Base-by-base conservation (phyloP, 2,113 vertebrate species). In the Terrapene triunguis region DNA sequence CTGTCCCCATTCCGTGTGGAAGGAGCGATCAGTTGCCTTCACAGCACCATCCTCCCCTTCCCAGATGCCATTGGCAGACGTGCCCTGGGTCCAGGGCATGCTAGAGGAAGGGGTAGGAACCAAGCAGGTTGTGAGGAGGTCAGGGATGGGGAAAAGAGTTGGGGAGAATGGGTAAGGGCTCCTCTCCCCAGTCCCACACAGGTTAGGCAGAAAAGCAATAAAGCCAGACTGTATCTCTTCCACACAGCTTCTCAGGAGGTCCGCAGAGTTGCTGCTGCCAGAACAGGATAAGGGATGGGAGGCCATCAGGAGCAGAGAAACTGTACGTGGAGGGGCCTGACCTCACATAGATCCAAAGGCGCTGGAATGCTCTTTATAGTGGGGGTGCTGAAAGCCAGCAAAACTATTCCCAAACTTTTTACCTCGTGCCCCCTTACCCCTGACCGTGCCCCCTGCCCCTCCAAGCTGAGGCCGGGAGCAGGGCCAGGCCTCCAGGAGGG, bases 241-340 rank as follows among this genome's bases (percentile, higher is more conserved):
- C 17, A 76, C 5, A 25, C n/a, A 44, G 38, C 38, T 76, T 25
- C 22, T 22, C 38, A 9, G 69, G n/a, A 19, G 38, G 35, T 19
- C 35, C 13, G 4, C 1, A 1, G n/a, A 38, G 50, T n/a, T 72
- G n/a, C 6, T 21, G 16, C 19, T 0, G 0, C 55, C n/a, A 48
- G 44, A 62, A 21, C 0, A 83, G 12, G 65, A 82, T 24, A 47
- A 38, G 51, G 74, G 84, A n/a, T 69, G 4, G 22, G 10, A 10
- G 24, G 22, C 24, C 84, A 8, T 24, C 9, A 48, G 54, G n/a
- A 10, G 10, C 38, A 74, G 69, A 74, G n/a, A 74, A 11, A 21
- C 69, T 38, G 69, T 19, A 74, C 22, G 5, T 44, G 72, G 6
- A 69, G 17, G 65, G 72, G 19, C 38, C 38, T 76, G 38, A 44